Evolutionary conservation across 2,797 vertebrate genomes (phyloP).

Genomic region (Cichlasoma orientale): DNA sequence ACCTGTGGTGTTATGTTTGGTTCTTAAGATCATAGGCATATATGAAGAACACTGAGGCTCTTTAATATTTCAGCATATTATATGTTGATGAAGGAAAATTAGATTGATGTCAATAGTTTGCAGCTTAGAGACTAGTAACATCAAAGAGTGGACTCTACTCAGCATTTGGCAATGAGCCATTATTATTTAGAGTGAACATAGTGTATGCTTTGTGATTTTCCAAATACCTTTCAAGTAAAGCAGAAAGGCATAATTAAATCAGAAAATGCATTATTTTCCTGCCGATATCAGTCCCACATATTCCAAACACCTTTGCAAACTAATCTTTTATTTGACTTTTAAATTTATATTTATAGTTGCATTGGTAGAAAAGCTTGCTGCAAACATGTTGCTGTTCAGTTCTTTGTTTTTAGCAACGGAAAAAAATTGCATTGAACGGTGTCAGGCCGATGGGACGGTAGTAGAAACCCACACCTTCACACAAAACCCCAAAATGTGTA

Average conservation of each 20-base stretch:
- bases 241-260: background rate
- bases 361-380: background rate
- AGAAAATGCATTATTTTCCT: background rate
- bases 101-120: background rate
- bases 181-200: background rate
- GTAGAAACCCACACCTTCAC: background rate
- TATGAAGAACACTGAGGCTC: rapidly evolving
- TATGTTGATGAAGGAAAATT: background rate
- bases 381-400: background rate
- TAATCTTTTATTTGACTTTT: background rate
- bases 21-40: rapidly evolving
- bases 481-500: background rate
- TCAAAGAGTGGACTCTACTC: background rate
- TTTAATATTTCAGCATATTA: background rate
- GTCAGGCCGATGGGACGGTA: background rate
- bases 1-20: background rate
- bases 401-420: background rate
- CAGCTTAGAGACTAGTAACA: background rate
- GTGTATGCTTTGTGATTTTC: background rate
- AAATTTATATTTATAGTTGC: rapidly evolving
- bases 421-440: background rate
- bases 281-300: background rate
- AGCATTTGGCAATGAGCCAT: rapidly evolving
- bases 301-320: background rate
- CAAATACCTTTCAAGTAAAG: background rate